Conservation (phyloP, 2,113 vertebrate genomes). For the Emydocephalus ijimae region DNA sequence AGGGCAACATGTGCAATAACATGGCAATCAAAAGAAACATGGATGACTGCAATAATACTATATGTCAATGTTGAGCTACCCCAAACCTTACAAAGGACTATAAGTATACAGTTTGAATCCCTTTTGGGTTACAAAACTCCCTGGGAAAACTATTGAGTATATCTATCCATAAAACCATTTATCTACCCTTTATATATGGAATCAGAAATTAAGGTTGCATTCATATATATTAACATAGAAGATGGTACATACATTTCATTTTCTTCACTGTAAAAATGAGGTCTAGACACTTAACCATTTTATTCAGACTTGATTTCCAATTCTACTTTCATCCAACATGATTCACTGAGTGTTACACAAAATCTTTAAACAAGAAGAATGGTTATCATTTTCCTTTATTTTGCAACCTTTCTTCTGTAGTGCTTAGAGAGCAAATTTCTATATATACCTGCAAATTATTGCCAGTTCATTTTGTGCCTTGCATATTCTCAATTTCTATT, state of each 20-base stretch:
- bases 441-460: background rate
- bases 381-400: background rate
- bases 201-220: background rate
- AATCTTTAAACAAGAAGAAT: background rate
- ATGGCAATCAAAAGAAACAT: fast-evolving
- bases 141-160: background rate
- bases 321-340: background rate
- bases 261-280: background rate
- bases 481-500: background rate
- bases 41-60: conserved; percentile 9
- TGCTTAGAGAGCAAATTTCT: background rate
- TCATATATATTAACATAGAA: background rate
- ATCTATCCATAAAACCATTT: background rate
- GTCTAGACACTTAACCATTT: background rate
- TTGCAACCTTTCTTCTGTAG: background rate
- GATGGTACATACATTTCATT: background rate
- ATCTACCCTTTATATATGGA: background rate
- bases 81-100: background rate
- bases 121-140: background rate
- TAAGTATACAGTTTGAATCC: background rate
- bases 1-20: background rate
- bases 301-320: background rate
- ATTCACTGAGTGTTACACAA: background rate
- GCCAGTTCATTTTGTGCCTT: background rate
- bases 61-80: fast-evolving